Percentiles rank a stretch among this genome's conserved stretches.
These are phyloP conservation scores for Harpagoxenus sublaevis DNA, from an alignment of 2,888 invertebrate genomes.

Conservation along the genomic window DNA sequence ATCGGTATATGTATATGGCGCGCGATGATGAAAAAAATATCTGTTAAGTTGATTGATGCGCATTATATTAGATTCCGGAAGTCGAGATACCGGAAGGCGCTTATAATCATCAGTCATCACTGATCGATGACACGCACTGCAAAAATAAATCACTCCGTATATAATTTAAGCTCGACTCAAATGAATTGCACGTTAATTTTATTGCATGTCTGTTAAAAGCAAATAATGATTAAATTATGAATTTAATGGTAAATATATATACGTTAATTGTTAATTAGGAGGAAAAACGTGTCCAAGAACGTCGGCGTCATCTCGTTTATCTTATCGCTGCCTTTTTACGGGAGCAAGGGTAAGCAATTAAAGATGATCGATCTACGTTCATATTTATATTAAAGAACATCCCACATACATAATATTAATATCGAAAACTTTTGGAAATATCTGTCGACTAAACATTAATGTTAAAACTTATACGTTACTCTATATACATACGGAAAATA, in stretches of 20 bases:
- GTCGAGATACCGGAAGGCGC: not conserved
- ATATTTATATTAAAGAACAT: not conserved
- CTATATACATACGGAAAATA: no score
- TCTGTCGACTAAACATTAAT: not conserved
- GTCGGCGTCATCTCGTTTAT: conserved; percentile 86
- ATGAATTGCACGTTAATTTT: no score
- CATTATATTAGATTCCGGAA: not conserved
- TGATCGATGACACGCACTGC: not conserved
- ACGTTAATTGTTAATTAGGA: conserved; percentile 78
- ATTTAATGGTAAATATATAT: not conserved
- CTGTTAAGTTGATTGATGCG: no score
- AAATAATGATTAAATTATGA: no score
- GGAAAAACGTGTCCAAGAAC: conserved; percentile 79
- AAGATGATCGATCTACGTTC: not conserved
- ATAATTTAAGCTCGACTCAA: no score
- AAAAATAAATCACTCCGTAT: no score
- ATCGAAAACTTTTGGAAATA: not conserved
- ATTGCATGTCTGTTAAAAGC: no score
- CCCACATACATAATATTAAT: not conserved
- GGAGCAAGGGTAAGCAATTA: conserved; percentile 88
- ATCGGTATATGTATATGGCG: not conserved
- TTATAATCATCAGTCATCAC: not conserved
- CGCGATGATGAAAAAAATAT: not conserved
- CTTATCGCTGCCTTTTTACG: conserved; percentile 90
- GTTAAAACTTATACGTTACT: not conserved